These are phyloP conservation scores for Coptodon rendalli DNA, from an alignment of 2,113 vertebrate species.

Conservation along the genomic window DNA sequence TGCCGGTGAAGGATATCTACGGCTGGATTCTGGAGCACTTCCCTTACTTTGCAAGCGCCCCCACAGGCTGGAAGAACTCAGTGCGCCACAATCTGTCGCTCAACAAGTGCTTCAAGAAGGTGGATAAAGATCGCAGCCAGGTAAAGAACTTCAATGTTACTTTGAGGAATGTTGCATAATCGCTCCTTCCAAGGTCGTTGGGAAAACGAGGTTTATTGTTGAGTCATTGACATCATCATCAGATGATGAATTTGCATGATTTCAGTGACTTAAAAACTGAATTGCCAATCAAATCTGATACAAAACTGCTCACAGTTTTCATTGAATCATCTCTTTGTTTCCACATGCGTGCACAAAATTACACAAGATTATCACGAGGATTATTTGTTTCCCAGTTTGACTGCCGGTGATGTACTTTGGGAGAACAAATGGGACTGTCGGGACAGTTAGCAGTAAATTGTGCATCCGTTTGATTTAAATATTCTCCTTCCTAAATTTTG, in stretches of 20 bases:
- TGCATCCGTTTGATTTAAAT: neutral
- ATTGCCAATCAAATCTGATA: neutral
- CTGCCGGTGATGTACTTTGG: neutral
- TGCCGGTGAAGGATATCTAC: slow-evolving; percentile 98
- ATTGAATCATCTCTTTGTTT: neutral
- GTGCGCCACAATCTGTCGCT: slow-evolving; percentile 96
- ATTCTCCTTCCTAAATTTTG: neutral
- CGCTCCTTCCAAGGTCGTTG: neutral
- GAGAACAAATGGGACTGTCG: rapidly evolving
- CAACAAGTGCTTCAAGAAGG: slow-evolving; percentile 99
- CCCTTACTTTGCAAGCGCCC: slow-evolving; percentile 94
- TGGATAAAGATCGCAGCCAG: slow-evolving; percentile 98
- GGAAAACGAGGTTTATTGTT: neutral
- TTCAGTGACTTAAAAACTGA: neutral
- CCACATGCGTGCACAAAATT: neutral
- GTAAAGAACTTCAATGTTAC: slow-evolving; percentile 62
- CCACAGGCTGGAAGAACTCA: slow-evolving; percentile 99
- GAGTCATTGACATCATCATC: neutral
- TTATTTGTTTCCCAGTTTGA: neutral
- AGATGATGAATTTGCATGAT: neutral
- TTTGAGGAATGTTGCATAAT: neutral
- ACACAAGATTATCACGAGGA: rapidly evolving
- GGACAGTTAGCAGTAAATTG: neutral
- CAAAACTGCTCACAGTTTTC: neutral
- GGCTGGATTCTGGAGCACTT: slow-evolving; percentile 99